Evolutionary conservation across 2,113 vertebrate species (phyloP).

Genomic region (Myiozetetes cayanensis): DNA sequence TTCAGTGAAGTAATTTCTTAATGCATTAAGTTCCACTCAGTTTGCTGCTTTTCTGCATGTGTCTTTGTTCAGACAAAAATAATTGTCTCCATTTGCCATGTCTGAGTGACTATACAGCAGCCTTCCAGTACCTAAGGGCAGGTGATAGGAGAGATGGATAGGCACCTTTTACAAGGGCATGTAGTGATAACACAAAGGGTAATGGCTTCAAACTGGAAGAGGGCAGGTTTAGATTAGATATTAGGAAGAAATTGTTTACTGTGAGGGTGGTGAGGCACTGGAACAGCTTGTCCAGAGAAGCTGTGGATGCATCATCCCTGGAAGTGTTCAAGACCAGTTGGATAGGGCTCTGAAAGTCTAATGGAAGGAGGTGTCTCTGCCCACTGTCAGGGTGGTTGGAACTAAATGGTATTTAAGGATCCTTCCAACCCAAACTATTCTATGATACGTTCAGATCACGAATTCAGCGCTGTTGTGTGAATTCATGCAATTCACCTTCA

Average conservation of each 20-base stretch:
- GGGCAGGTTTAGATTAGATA: background rate
- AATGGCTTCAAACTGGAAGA: background rate
- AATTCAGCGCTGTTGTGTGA: background rate
- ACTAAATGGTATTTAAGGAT: background rate
- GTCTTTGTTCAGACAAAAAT: background rate
- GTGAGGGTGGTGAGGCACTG: background rate
- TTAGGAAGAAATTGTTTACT: background rate
- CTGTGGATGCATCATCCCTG: background rate
- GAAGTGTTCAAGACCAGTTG: background rate
- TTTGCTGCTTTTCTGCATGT: background rate
- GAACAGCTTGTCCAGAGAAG: background rate
- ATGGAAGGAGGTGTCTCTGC: background rate
- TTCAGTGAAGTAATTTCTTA: background rate
- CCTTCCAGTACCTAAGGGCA: background rate
- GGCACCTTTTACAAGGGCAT: background rate
- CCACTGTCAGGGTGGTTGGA: background rate
- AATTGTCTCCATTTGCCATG: background rate
- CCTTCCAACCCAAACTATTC: background rate
- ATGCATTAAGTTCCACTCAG: background rate
- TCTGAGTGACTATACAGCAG: background rate
- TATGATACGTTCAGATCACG: background rate
- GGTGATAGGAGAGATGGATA: background rate
- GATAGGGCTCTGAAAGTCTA: background rate
- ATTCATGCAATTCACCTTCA: background rate
- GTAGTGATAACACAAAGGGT: too few species aligned